Base-by-base conservation (phyloP, 1,140 invertebrate genomes). In the Popillia japonica region DNA sequence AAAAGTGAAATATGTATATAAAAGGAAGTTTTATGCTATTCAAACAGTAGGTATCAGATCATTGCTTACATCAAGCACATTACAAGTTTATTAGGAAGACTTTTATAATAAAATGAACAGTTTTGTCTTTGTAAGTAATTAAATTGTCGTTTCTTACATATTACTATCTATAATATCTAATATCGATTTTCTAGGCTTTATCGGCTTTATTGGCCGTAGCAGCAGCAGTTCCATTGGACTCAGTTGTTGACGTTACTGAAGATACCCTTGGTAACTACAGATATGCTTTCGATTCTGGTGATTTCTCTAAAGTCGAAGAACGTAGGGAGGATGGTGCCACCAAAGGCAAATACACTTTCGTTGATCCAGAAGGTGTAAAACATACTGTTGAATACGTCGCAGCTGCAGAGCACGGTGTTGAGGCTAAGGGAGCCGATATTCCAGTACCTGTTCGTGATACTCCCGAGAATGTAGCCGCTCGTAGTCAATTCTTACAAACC, bases 221-320 rank as follows among this genome's bases (percentile, higher is more conserved):
- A 0, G 4, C 17, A 14, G 20, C 61, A 27, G 23, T 0, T 6
- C 61, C 61, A 14, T 22, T 68, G 17, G 61, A 68, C 20, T 23
- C 61, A 14, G 11, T 68, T 22, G 75, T 77, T 14, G 55, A 59
- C 20, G 48, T 77, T 7, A 55, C 75, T 22, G 75, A 59, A 61
- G 75, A 77, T 14, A 77, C 75, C 23, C 41, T 77, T 14, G 75
- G 75, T 2, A 77, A 77, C 75, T 77, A 77, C 48, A 77, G 48
- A 27, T 55, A 48, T 17, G 59, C 41, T 34, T 77, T 61, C 27
- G 44, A 61, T 61, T 40, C 55, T 41, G 59, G 59, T 14, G 59
- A 77, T n/a, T 61, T 22, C 6, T 27, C 55, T 17, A 77, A 64
- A 55, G 23, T 7, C 6, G 75, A 77, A 40, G 23, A 22, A 41